phyloP scores from a whole-genome alignment of 2,113 vertebrate genomes.

The Propithecus coquereli region DNA sequence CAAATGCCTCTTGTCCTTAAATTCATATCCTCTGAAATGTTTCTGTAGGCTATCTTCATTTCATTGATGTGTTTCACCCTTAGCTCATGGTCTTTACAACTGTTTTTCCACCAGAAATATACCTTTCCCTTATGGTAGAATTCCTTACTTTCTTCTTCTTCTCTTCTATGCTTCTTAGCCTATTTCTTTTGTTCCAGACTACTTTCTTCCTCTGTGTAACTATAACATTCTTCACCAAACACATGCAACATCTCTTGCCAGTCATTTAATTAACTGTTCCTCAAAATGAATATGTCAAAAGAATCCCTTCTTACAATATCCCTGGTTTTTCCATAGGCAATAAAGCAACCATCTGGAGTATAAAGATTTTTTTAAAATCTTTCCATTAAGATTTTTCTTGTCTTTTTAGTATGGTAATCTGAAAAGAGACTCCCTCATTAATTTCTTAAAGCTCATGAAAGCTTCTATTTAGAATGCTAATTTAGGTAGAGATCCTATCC shows the following conservation, averaged over 20 bases:
- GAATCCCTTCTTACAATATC: background rate
- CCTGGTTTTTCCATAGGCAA: background rate
- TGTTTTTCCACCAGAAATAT: background rate
- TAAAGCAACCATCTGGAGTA: background rate
- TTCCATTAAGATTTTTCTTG: background rate
- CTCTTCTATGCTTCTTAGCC: background rate
- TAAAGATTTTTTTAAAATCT: background rate
- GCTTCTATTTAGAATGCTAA: slow-evolving; percentile 29
- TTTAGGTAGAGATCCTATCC: background rate
- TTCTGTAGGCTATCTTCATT: background rate
- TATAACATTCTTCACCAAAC: background rate
- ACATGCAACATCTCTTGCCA: background rate
- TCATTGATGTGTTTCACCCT: background rate
- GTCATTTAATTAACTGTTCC: background rate
- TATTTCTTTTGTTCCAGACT: background rate
- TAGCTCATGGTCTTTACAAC: background rate
- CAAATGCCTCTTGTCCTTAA: background rate
- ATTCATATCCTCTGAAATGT: background rate
- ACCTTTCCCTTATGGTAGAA: background rate
- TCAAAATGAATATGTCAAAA: background rate
- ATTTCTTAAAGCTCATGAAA: slow-evolving; percentile 35
- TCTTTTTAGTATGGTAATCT: slow-evolving; percentile 33
- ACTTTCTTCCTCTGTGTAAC: background rate
- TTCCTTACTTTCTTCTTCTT: background rate
- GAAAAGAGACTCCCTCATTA: background rate